phyloP scores from a whole-genome alignment of 2,113 vertebrate genomes.

The Dromas ardeola region DNA sequence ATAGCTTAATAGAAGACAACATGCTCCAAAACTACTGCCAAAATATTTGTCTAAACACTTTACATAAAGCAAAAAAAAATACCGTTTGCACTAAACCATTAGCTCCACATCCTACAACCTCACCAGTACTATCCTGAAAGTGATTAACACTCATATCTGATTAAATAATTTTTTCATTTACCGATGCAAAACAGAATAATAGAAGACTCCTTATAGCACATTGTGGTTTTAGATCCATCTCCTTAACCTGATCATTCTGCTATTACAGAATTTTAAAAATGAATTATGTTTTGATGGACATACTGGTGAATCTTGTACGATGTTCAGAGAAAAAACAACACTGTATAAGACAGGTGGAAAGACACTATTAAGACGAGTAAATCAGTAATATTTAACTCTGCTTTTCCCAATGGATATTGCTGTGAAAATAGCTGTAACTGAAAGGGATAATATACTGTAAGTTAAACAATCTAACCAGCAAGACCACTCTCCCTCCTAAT shows the following conservation, averaged over 20 bases:
- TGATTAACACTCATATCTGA: background rate
- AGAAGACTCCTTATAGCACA: background rate
- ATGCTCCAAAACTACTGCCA: background rate
- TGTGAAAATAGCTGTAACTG: background rate
- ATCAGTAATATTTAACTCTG: background rate
- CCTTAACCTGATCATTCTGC: background rate
- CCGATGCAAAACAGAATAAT: background rate
- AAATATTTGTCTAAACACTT: background rate
- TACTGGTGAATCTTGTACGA: background rate
- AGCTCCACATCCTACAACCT: background rate
- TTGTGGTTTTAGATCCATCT: background rate
- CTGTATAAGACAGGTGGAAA: background rate
- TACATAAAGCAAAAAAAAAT: background rate
- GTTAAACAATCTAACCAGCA: background rate
- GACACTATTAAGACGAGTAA: background rate
- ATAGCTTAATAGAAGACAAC: background rate
- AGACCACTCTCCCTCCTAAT: background rate
- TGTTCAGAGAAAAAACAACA: background rate
- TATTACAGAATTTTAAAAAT: background rate
- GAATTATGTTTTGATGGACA: background rate
- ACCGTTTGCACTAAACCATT: background rate
- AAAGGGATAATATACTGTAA: background rate
- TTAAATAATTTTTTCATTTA: background rate
- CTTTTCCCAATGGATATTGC: background rate
- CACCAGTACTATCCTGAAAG: background rate